A percentile compares a stretch with the other conserved stretches of the same genome.
phyloP scores from a whole-genome alignment of 2,888 invertebrate genomes.

The Drosophila fulvimacula region DNA sequence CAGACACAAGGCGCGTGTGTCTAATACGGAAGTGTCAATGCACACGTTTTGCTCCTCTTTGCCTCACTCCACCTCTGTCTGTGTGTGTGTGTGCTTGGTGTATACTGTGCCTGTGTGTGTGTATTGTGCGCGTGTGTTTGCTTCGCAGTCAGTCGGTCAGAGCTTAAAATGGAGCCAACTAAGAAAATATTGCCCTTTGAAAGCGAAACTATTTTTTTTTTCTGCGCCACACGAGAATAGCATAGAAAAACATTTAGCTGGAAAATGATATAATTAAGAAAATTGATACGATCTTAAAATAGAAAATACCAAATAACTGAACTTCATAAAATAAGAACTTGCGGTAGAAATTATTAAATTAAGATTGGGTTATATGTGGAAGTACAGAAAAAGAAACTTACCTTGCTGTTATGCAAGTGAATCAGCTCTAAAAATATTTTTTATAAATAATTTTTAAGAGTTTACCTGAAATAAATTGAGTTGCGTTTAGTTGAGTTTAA shows the following conservation, averaged over 20 bases:
- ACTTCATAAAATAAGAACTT: background rate
- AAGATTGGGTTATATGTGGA: no score
- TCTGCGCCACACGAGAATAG: constrained; percentile 3
- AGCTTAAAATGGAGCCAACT: constrained; percentile 32
- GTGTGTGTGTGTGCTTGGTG: background rate
- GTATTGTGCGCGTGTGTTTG: constrained; percentile 39
- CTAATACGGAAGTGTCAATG: constrained; percentile 75
- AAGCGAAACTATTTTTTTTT: constrained; percentile 47
- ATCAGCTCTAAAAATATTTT: no score
- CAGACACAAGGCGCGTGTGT: constrained; percentile 56
- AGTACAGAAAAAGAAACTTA: no score
- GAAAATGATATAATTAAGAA: constrained; percentile 11
- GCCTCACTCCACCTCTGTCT: constrained; percentile 1
- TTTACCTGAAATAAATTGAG: no score
- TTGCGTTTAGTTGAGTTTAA: no score
- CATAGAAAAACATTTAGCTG: constrained; percentile 1
- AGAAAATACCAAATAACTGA: background rate
- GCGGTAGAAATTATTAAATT: no score
- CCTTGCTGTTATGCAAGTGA: no score
- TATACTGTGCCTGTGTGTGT: constrained; percentile 13
- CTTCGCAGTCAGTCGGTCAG: constrained; percentile 45
- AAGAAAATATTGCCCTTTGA: constrained; percentile 43
- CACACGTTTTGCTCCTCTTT: constrained; percentile 56
- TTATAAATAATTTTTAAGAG: no score
- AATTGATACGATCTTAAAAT: constrained; percentile 5